Percentiles rank a stretch among this genome's conserved stretches.
phyloP scores from a whole-genome alignment of 2,113 vertebrate species.

The Polypterus senegalus region DNA sequence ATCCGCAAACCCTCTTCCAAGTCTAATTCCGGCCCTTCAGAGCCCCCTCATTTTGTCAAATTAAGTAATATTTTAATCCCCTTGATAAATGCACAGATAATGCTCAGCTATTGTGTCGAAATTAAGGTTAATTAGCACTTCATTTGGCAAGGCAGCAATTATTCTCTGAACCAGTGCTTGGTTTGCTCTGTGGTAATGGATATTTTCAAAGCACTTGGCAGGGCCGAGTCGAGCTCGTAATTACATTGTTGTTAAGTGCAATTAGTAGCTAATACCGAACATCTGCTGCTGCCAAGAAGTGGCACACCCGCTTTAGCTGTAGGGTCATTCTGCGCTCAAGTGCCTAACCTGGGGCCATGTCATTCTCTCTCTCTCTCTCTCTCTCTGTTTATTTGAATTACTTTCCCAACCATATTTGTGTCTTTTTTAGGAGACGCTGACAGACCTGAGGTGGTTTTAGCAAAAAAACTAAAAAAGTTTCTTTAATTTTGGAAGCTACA shows the following conservation, averaged over 20 bases:
- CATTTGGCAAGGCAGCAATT: conserved; percentile 59
- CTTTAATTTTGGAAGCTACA: too few relatives aligned
- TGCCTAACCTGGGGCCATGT: too few relatives aligned
- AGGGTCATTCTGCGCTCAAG: too few relatives aligned
- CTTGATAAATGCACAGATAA: conserved; percentile 64
- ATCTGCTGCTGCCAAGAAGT: conserved; percentile 26
- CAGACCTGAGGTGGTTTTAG: too few relatives aligned
- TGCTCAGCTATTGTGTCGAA: conserved; percentile 56
- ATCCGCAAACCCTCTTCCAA: too few relatives aligned
- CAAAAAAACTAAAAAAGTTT: too few relatives aligned
- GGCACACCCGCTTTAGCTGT: conserved; percentile 18
- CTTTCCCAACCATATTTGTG: too few relatives aligned
- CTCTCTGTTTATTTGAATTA: too few relatives aligned
- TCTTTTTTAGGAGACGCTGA: too few relatives aligned
- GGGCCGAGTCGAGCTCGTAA: conserved; percentile 43
- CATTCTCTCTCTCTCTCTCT: too few relatives aligned
- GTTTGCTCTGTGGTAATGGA: conserved; percentile 31
- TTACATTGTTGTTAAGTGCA: conserved; percentile 45
- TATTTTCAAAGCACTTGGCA: conserved; percentile 25
- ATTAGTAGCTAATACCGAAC: conserved; percentile 41
- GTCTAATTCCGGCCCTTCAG: too few relatives aligned
- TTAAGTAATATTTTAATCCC: conserved; percentile 57
- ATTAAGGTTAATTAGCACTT: conserved; percentile 69
- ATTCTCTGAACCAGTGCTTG: conserved; percentile 46
- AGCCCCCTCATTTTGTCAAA: conserved; percentile 47